Base-by-base conservation (phyloP, 2,888 invertebrate species). In the Fragum sueziense region DNA sequence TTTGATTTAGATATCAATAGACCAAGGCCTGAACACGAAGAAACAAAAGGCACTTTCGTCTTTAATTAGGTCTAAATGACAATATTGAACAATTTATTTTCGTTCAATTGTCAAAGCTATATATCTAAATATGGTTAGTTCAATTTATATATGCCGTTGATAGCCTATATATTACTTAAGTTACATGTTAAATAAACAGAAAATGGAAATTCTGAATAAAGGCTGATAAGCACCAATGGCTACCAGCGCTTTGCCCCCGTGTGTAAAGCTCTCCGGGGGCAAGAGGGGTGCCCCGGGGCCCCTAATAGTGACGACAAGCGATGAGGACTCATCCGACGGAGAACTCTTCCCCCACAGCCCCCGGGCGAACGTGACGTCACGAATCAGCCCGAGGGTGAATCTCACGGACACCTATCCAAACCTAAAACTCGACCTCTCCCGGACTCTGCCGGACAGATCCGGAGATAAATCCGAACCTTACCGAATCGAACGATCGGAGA, bases 231-330 rank as follows among this genome's bases (percentile, higher is more conserved):
- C 17, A n/a, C n/a, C n/a, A n/a, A 84, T 84, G 84, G 76, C 84
- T 31, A 68, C 79, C 3, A 80, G 80, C 59, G 67, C 81, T 2
- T 47, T 84, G 27, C 88, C 87, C 37, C 83, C 87, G 0, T 85
- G 82, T 70, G 86, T 87, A n/a, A 87, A 86, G 73, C 78, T 82
- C 17, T 86, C 86, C 20, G 88, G 88, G n/a, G 89, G 89, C 22
- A 90, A 90, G 77, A 76, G 90, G 29, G 88, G 88, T 2, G 86
- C 89, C 29, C 82, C 89, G 70, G 89, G 87, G 22, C 90, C 90
- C 27, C 73, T 90, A 3, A 87, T 85, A 20, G 88, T 85, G 0
- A 85, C 90, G 6, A 89, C 89, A 29, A 89, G 89, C 78, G 90
- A 90, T 62, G 89, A 89, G 37, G 86, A 86, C 25, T 82, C 84